These are phyloP conservation scores for Huso huso DNA, from an alignment of 2,797 vertebrate species.

Conservation along the genomic window DNA sequence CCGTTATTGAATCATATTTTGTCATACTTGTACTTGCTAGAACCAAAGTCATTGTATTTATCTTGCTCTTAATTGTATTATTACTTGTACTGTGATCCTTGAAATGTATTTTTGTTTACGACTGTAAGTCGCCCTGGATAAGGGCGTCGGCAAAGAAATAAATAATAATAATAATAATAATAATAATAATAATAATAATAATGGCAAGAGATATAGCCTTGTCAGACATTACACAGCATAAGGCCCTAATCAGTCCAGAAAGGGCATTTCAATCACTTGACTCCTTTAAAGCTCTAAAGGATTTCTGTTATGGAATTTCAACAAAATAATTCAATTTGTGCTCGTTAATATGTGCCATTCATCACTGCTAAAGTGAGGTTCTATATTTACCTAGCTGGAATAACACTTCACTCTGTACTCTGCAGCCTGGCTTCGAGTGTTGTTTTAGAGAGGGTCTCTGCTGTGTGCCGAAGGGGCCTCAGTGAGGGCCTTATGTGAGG, in stretches of 20 bases:
- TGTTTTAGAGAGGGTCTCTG: constrained; percentile 38
- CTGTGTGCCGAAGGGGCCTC: constrained; percentile 28
- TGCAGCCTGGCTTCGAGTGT: constrained; percentile 27
- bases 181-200: neutral
- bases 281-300: constrained; percentile 26
- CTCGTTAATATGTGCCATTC: constrained; percentile 43
- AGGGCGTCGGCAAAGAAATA: too few species aligned
- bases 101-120: too few species aligned
- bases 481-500: constrained; percentile 34
- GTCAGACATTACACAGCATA: neutral
- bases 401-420: constrained; percentile 38
- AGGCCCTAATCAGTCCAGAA: neutral
- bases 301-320: constrained; percentile 27
- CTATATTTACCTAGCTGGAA: constrained; percentile 60
- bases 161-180: too few species aligned
- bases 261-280: constrained; percentile 28
- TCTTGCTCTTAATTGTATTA: too few species aligned
- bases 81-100: too few species aligned
- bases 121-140: too few species aligned
- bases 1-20: too few species aligned
- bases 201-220: neutral
- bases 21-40: too few species aligned
- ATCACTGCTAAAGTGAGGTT: constrained; percentile 32
- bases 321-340: constrained; percentile 50
- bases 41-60: too few species aligned